These are phyloP conservation scores for Aphodius granarius DNA, from an alignment of 2,888 invertebrate genomes.

Conservation along the genomic window DNA sequence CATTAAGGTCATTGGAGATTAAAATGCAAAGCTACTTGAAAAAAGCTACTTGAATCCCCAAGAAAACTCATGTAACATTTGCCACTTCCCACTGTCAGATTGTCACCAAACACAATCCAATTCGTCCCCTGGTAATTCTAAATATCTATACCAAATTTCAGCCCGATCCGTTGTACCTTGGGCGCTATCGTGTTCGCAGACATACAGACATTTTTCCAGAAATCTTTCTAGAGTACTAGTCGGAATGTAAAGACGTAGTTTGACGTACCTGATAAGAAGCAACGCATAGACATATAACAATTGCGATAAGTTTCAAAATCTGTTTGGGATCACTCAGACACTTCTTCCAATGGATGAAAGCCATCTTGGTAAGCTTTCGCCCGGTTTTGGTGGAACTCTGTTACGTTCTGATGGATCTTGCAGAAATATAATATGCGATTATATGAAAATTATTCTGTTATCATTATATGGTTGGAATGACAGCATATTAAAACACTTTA, in stretches of 20 bases:
- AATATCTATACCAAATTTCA: no score
- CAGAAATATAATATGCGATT: not conserved
- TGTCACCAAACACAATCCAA: no score
- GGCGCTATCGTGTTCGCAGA: no score
- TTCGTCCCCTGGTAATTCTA: no score
- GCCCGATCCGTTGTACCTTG: no score
- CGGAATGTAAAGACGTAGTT: no score
- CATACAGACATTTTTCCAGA: conserved; percentile 25
- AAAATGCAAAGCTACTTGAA: no score
- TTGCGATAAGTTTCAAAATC: conserved; percentile 59
- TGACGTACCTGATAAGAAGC: conserved; percentile 62
- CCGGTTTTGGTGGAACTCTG: no score
- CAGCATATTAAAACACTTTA: not conserved
- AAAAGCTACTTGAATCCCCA: conserved; percentile 57
- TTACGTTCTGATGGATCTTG: no score
- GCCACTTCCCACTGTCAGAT: no score
- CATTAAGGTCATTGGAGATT: no score
- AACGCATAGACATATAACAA: conserved; percentile 59
- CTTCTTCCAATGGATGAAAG: conserved; percentile 36
- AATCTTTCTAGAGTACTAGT: conserved; percentile 44
- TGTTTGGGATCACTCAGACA: conserved; percentile 59
- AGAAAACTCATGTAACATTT: no score
- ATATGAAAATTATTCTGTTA: not conserved
- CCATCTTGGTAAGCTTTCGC: conserved; percentile 4
- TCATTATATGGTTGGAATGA: not conserved